These are phyloP conservation scores for Chloroceryle amazona DNA, from an alignment of 2,797 vertebrate species.

Conservation along the genomic window DNA sequence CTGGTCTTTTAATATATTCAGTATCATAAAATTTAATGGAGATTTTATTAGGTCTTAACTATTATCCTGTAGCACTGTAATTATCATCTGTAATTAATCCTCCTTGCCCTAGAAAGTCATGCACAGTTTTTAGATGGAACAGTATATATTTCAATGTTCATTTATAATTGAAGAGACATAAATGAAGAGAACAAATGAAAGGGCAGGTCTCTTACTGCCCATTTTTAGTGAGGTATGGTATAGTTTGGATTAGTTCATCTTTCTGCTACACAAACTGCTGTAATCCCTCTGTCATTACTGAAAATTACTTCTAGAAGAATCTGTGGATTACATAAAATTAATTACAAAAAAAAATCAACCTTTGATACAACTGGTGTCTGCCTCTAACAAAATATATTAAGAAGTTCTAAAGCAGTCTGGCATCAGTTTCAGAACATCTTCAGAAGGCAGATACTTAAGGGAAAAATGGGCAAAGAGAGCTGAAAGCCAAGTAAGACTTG, in stretches of 20 bases:
- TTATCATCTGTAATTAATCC: constrained; percentile 70
- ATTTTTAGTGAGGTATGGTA: neutral
- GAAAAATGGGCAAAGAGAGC: neutral
- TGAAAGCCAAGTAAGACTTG: neutral
- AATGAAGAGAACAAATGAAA: constrained; percentile 23
- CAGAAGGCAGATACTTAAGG: neutral
- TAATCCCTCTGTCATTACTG: neutral
- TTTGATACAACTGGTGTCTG: neutral
- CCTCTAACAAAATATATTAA: neutral
- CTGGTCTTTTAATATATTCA: constrained; percentile 38
- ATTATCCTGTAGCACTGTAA: constrained; percentile 56
- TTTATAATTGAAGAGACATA: constrained; percentile 28
- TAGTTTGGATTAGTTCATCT: neutral
- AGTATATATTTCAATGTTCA: neutral
- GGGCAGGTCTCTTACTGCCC: neutral
- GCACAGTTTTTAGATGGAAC: constrained; percentile 31
- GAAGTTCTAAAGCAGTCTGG: neutral
- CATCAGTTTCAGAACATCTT: neutral
- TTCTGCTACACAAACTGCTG: neutral
- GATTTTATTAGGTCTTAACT: constrained; percentile 63
- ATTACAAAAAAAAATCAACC: neutral
- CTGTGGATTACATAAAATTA: neutral
- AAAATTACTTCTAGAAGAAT: neutral
- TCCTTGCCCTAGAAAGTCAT: constrained; percentile 32
- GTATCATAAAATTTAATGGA: constrained; percentile 35